phyloP scores from a whole-genome alignment of 2,113 vertebrate species.

The Colossoma macropomum region DNA sequence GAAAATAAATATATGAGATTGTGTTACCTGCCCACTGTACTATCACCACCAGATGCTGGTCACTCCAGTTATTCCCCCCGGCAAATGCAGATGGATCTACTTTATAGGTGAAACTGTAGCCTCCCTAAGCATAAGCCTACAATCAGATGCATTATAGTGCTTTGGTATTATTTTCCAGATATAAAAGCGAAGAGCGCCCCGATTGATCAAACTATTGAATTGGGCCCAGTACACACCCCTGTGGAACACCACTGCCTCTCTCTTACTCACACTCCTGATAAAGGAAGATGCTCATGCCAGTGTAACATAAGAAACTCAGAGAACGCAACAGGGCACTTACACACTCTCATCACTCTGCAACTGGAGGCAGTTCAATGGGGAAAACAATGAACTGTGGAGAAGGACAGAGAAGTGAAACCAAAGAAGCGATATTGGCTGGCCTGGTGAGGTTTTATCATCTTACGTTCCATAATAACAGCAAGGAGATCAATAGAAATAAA shows the following conservation, averaged over 20 bases:
- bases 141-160: slow-evolving; percentile 38
- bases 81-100: slow-evolving; percentile 18
- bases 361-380: not conserved
- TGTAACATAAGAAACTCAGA: slow-evolving; percentile 42
- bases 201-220: slow-evolving; percentile 47
- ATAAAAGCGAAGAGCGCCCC: slow-evolving; percentile 33
- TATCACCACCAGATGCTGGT: not conserved
- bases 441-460: slow-evolving; percentile 3
- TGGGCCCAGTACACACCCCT: slow-evolving; percentile 21
- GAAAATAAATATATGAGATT: not conserved
- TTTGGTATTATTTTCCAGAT: slow-evolving; percentile 51
- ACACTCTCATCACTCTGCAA: slow-evolving; percentile 8
- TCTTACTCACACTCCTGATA: slow-evolving; percentile 23
- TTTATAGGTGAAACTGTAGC: slow-evolving; percentile 36
- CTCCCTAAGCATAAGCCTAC: slow-evolving; percentile 34
- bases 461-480: slow-evolving; percentile 14
- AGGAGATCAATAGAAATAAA: slow-evolving; percentile 30
- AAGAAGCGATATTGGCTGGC: not conserved
- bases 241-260: slow-evolving; percentile 35
- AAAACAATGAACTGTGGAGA: not conserved
- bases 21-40: not conserved
- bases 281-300: slow-evolving; percentile 33
- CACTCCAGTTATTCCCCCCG: not conserved
- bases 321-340: slow-evolving; percentile 30
- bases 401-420: slow-evolving; percentile 18